These are phyloP conservation scores for Trichomalopsis sarcophagae DNA, from an alignment of 1,140 invertebrate species.

Conservation along the genomic window DNA sequence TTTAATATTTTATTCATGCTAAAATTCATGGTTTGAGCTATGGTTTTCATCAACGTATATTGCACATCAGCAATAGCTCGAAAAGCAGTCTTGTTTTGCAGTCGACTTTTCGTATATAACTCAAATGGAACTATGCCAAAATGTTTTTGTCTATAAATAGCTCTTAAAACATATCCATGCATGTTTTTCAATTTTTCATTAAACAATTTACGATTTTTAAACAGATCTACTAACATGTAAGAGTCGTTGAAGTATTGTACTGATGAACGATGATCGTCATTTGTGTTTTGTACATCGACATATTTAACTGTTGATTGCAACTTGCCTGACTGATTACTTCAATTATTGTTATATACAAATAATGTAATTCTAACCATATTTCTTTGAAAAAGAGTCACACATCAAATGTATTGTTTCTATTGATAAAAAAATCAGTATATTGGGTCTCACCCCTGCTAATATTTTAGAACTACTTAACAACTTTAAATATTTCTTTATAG, in stretches of 20 bases:
- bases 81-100: too few species aligned
- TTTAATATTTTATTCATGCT: too few species aligned
- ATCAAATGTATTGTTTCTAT: background rate
- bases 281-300: background rate
- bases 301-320: background rate
- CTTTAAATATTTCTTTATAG: too few species aligned
- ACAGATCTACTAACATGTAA: background rate
- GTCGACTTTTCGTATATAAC: too few species aligned
- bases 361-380: background rate
- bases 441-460: background rate
- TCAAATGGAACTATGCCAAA: too few species aligned
- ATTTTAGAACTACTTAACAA: background rate
- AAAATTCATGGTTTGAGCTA: too few species aligned
- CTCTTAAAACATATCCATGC: background rate
- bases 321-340: background rate
- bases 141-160: background rate
- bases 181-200: background rate
- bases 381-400: too few species aligned
- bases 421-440: background rate
- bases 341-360: background rate
- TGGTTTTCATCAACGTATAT: too few species aligned
- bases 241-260: background rate
- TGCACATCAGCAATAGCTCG: too few species aligned
- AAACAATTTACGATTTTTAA: background rate
- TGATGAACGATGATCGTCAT: background rate